phyloP scores from a whole-genome alignment of 2,888 invertebrate species.

The Pyrrhia umbra region DNA sequence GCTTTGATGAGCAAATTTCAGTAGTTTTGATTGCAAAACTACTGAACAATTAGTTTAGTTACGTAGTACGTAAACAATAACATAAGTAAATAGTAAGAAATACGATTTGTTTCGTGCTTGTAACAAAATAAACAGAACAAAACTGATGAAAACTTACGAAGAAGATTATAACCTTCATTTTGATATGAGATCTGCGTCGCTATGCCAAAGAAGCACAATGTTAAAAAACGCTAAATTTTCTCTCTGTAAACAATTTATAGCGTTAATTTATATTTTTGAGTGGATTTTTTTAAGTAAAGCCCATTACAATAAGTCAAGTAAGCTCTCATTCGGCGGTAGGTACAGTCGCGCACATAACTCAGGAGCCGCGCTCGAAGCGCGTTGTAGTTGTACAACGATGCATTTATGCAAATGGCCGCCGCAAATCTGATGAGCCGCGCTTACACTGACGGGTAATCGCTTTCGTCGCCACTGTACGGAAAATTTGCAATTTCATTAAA shows the following conservation, averaged over 20 bases:
- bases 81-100: background rate
- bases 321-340: constrained; percentile 2
- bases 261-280: too few species aligned
- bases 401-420: constrained; percentile 58
- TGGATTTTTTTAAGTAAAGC: background rate
- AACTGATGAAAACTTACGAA: background rate
- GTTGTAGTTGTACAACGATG: constrained; percentile 37
- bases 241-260: too few species aligned
- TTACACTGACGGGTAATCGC: constrained; percentile 56
- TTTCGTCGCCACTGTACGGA: constrained; percentile 44
- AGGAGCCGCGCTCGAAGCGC: constrained; percentile 8
- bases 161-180: background rate
- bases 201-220: background rate
- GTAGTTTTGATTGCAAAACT: background rate
- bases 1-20: too few species aligned
- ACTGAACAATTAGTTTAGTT: background rate
- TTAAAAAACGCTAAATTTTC: too few species aligned
- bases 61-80: background rate
- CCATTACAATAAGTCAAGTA: constrained; percentile 8
- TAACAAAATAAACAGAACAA: background rate
- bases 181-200: background rate
- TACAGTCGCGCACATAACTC: constrained; percentile 6
- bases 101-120: background rate
- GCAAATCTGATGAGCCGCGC: constrained; percentile 59
- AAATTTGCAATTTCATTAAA: constrained; percentile 59